Evolutionary conservation across 2,113 vertebrate genomes (phyloP), one percentile per base, ranked within the genome.

Genomic region (Antechinus stuartii): DNA sequence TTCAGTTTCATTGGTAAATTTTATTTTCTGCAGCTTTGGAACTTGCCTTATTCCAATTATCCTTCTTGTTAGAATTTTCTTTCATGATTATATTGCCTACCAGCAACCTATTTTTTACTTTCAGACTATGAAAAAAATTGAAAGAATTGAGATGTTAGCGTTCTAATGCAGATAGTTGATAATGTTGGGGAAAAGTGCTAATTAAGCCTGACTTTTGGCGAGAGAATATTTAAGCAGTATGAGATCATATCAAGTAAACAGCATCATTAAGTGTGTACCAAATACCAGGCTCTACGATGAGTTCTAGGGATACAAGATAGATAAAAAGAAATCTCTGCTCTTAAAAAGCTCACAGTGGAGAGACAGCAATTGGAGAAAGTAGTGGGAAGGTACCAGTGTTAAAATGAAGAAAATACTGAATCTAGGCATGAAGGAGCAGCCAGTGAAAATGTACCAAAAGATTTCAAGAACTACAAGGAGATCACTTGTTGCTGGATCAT

Each of bases 121-220:
- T 42, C 35, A 76, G 61, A 76, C 5, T 30, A 61, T 19, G 19
- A n/a, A 84, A 42, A 42, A 84, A 22, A 22, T 5, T 84, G n/a
- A 22, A 8, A 42, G 16, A 84, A 42, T 84, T 84, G 19, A 84
- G 35, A 22, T 84, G 61, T 93, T 96, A 92, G 93, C 54, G 53
- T 95, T 91, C 92, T 49, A 27, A 92, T 90, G 92, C 92, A 89
- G 92, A 90, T 46, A 90, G 91, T 54, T 89, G 9, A 89, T 47
- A 55, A 91, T 84, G 47, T 54, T 52, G 5, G 92, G 54, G n/a
- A 91, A 61, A 93, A n/a, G 5, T 91, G 35, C 55, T 76, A 19
- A 26, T 54, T 10, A 46, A 46, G 49, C 42, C 2, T 50, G 90
- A 94, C 90, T 92, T 95, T 92, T 94, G 92, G n/a, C 92, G 24